Conservation (phyloP, 2,888 invertebrate genomes). For the Rhodophaea formosa region DNA sequence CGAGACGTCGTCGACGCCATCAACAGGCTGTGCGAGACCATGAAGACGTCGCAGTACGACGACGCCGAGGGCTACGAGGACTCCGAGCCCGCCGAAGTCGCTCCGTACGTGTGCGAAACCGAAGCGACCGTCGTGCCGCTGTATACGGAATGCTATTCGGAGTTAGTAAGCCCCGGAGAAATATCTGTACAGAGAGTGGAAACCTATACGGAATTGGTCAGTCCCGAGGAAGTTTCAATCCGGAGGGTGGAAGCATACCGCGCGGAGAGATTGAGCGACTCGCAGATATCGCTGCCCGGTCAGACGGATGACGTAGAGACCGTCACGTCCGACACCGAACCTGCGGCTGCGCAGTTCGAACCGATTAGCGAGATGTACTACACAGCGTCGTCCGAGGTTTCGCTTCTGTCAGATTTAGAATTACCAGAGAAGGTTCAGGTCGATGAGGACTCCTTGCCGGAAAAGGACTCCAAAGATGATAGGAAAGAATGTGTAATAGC, state of each 20-base stretch:
- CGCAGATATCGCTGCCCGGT: conserved; percentile 46
- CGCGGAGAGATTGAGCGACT: conserved; percentile 50
- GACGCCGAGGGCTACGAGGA: conserved; percentile 25
- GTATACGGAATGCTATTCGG: conserved; percentile 1
- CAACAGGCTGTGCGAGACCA: conserved; percentile 71
- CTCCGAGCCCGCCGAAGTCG: not conserved
- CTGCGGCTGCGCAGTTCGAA: conserved; percentile 42
- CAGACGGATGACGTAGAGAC: conserved; percentile 38
- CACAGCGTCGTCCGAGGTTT: conserved; percentile 70
- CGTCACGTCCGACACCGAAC: conserved; percentile 43
- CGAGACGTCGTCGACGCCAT: conserved; percentile 76
- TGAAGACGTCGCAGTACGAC: conserved; percentile 65
- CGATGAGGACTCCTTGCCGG: conserved; percentile 29
- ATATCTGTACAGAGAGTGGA: conserved; percentile 44
- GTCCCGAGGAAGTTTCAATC: conserved; percentile 41
- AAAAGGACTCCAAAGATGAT: conserved; percentile 42
- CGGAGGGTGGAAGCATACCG: conserved; percentile 41
- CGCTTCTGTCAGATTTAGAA: conserved; percentile 59
- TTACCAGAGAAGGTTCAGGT: conserved; percentile 37
- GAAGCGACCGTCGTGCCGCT: conserved; percentile 7
- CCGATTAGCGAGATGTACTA: conserved; percentile 66
- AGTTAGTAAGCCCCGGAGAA: conserved; percentile 32
- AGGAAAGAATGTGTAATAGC: conserved; percentile 59
- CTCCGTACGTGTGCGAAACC: not conserved
- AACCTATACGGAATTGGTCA: conserved; percentile 26